phyloP scores from a whole-genome alignment of 2,797 vertebrate genomes.

The Prionace glauca region DNA sequence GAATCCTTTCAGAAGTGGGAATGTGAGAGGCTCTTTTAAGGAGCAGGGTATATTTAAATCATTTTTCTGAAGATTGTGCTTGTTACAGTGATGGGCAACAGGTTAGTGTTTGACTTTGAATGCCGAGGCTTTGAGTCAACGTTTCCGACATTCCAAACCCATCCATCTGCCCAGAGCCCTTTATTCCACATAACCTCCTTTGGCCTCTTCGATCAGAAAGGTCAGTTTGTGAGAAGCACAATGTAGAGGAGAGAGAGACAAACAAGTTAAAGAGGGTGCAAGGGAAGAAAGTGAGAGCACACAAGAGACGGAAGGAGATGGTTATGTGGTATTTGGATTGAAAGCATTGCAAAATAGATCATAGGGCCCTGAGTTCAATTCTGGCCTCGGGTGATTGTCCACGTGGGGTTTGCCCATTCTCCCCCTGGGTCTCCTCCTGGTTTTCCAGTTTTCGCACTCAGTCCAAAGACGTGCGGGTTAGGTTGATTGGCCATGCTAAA shows the following conservation, averaged over 20 bases:
- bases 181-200: not conserved
- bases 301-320: not conserved
- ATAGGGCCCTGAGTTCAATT: no score
- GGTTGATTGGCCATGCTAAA: no score
- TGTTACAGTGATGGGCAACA: not conserved
- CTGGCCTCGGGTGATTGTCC: no score
- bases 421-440: no score
- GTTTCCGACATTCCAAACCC: not conserved
- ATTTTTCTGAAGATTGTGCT: not conserved
- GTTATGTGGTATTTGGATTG: not conserved
- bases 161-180: not conserved
- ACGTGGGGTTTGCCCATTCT: no score
- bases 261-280: not conserved
- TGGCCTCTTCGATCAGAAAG: not conserved
- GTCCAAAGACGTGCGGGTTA: no score
- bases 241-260: not conserved
- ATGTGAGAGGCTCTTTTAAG: not conserved
- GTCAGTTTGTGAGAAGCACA: not conserved
- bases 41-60: not conserved
- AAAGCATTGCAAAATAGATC: not conserved
- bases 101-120: not conserved
- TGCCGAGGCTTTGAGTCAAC: not conserved
- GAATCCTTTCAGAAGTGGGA: not conserved
- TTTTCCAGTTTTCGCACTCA: no score
- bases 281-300: not conserved